Percentiles rank a stretch among this genome's conserved stretches.
Evolutionary conservation across 2,888 invertebrate genomes (phyloP).

Genomic region (Cephus sareptanus): DNA sequence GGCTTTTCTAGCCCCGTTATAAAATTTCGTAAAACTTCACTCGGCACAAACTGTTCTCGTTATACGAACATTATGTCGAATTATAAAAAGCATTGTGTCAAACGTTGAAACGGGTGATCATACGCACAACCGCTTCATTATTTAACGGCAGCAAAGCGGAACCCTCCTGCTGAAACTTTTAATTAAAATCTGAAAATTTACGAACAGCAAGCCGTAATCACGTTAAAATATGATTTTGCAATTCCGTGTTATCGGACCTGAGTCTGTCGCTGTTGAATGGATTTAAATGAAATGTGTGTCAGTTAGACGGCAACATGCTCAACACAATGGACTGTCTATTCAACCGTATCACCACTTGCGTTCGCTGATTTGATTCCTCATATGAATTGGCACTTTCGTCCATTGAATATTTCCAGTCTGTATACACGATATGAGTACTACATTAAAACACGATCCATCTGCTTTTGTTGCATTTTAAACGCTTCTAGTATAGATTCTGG

Average conservation of each 20-base stretch:
- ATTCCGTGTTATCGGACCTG: conserved; percentile 17
- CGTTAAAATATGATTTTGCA: conserved; percentile 49
- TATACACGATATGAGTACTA: background rate
- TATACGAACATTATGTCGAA: conserved; percentile 18
- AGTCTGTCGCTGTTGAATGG: conserved; percentile 25
- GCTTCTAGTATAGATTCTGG: background rate
- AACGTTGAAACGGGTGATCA: conserved; percentile 36
- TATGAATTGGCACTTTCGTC: background rate
- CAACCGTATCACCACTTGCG: conserved; percentile 11
- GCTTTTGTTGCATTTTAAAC: background rate
- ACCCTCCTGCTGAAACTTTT: conserved; percentile 39
- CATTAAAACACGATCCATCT: background rate
- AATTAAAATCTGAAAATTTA: conserved; percentile 52
- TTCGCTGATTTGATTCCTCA: background rate
- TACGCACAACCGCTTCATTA: conserved; percentile 30
- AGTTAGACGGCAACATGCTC: conserved; percentile 3
- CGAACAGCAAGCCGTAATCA: conserved; percentile 41
- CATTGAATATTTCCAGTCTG: background rate
- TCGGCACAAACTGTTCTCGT: conserved; percentile 16
- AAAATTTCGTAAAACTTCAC: background rate
- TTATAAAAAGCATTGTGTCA: conserved; percentile 28
- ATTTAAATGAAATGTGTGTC: conserved; percentile 25
- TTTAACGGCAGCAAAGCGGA: conserved; percentile 37
- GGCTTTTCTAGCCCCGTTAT: background rate
- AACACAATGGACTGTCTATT: conserved; percentile 6